Base-by-base conservation (phyloP, 2,797 vertebrate genomes). In the Macropodus opercularis region DNA sequence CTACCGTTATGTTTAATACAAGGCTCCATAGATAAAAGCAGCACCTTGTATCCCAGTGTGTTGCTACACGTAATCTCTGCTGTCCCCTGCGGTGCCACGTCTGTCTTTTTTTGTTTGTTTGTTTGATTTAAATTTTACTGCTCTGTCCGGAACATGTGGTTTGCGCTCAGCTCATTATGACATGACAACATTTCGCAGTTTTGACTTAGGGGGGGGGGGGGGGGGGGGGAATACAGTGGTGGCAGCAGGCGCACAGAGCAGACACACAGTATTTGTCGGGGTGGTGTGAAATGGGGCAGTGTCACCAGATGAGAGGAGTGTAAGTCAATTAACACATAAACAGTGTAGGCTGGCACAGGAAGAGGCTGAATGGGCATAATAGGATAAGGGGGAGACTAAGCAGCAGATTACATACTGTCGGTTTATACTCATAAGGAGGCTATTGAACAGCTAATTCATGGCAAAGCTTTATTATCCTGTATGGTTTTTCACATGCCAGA, bases 221-320 rank as follows among this genome's bases (percentile, higher is more conserved):
- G n/a, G n/a, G n/a, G n/a, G n/a, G n/a, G n/a, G n/a, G n/a, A n/a
- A n/a, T 77, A 22, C 57, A 41, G 63, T 49, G 71, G 68, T 66
- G 51, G 69, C 60, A 67, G 64, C 59, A 55, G 58, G 56, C 56
- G 42, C 54, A 57, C 54, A 35, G 36, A 43, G 36, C 69, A 79
- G 14, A 53, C n/a, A 53, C 57, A 72, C 61, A 68, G 85, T 86
- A 90, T 90, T 83, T 54, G 39, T 65, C 70, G 50, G 38, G 61
- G 17, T 35, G 1, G 75, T 65, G 78, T 59, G 70, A 86, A 77
- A 61, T 75, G 52, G 76, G 77, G 47, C 58, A 21, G n/a, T 81
- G 81, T 71, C 75, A 68, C 73, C 61, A 61, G 64, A 82, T 75
- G 76, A 82, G 70, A 81, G 71, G 68, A 54, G 58, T 42, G 44